Evolutionary conservation across 2,113 vertebrate species (phyloP).

Genomic region (Menidia beryllina): DNA sequence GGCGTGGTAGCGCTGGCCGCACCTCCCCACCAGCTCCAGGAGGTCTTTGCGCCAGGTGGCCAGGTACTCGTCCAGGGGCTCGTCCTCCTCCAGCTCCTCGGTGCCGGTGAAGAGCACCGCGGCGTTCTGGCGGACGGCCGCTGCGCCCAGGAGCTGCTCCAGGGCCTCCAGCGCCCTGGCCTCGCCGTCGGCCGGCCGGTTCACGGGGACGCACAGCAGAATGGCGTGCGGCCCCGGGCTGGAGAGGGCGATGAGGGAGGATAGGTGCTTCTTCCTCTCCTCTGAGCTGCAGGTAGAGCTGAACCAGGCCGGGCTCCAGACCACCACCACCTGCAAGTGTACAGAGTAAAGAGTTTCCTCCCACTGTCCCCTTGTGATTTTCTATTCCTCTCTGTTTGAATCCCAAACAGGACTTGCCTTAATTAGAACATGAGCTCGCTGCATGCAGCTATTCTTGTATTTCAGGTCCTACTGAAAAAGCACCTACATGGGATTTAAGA

Average conservation of each 20-base stretch:
- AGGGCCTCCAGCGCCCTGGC: constrained; percentile 70
- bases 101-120: constrained; percentile 79
- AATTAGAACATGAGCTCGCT: too few species aligned
- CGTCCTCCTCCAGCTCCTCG: constrained; percentile 70
- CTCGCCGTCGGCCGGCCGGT: constrained; percentile 63
- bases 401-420: too few species aligned
- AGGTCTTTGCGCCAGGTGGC: constrained; percentile 72
- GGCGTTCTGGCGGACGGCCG: constrained; percentile 57
- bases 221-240: constrained; percentile 80
- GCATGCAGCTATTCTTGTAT: too few species aligned
- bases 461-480: not conserved
- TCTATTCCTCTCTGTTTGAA: too few species aligned
- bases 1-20: constrained; percentile 71
- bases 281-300: constrained; percentile 58
- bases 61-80: constrained; percentile 74
- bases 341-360: too few species aligned
- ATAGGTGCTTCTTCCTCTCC: constrained; percentile 66
- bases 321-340: constrained; percentile 67
- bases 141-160: constrained; percentile 64
- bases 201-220: constrained; percentile 77
- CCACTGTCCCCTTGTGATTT: too few species aligned
- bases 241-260: constrained; percentile 67
- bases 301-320: constrained; percentile 79
- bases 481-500: not conserved
- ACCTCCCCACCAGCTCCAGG: constrained; percentile 66